phyloP scores from a whole-genome alignment of 1,140 invertebrate species.

The Daktulosphaira vitifoliae region DNA sequence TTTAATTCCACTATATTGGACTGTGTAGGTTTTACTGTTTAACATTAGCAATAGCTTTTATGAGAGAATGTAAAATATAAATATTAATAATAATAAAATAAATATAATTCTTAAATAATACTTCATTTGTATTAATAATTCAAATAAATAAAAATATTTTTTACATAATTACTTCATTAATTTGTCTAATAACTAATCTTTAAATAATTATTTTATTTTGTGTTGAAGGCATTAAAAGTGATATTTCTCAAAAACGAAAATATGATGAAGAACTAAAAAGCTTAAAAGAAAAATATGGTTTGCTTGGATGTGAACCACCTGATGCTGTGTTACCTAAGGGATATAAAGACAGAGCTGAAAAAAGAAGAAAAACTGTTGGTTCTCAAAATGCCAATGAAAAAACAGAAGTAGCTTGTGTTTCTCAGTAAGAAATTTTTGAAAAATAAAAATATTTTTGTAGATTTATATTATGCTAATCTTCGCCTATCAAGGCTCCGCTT shows the following conservation, averaged over 20 bases:
- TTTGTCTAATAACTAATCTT: too few relatives aligned
- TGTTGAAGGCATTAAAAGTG: conserved; percentile 2
- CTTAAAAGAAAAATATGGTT: conserved; percentile 73
- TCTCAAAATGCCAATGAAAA: conserved; percentile 74
- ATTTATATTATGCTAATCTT: conserved; percentile 20
- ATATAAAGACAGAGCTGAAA: conserved; percentile 71
- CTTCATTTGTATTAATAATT: too few relatives aligned
- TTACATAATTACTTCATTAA: too few relatives aligned
- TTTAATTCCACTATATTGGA: too few relatives aligned
- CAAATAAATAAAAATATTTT: too few relatives aligned
- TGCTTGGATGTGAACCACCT: conserved; percentile 44
- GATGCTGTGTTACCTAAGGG: conserved; percentile 35
- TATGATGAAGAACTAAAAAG: conserved; percentile 65
- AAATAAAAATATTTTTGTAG: neutral
- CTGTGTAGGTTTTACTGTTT: too few relatives aligned
- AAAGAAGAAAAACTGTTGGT: conserved; percentile 63
- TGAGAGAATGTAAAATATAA: too few relatives aligned
- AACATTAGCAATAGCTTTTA: too few relatives aligned
- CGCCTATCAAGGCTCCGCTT: neutral
- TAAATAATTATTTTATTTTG: too few relatives aligned
- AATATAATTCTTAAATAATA: too few relatives aligned
- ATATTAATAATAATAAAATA: too few relatives aligned
- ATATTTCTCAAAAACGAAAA: conserved; percentile 43
- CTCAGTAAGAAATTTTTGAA: conserved; percentile 63
- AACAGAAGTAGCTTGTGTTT: conserved; percentile 65